Percentiles rank a stretch among this genome's conserved stretches.
These are phyloP conservation scores for Lasioglossum malachurum DNA, from an alignment of 2,888 invertebrate genomes.

Conservation along the genomic window DNA sequence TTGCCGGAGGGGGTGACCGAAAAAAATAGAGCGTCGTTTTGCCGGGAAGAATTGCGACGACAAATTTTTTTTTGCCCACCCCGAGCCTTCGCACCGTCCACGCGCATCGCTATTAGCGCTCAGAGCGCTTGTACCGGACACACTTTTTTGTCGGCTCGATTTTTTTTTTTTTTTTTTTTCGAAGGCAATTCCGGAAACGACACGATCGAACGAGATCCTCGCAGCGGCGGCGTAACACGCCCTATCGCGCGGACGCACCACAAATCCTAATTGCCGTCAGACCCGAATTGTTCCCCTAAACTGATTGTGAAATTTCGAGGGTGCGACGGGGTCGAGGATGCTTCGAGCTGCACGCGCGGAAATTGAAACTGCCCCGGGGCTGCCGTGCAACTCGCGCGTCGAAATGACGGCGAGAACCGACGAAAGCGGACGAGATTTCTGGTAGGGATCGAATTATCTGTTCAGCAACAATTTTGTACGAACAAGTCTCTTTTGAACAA, in stretches of 20 bases:
- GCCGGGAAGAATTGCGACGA: background rate
- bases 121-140: background rate
- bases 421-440: background rate
- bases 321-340: background rate
- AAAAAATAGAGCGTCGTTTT: background rate
- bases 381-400: background rate
- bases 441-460: background rate
- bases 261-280: conserved; percentile 24
- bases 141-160: background rate
- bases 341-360: background rate
- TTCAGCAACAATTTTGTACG: background rate
- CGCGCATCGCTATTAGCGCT: background rate
- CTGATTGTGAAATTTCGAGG: conserved; percentile 6
- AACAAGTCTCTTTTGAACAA: too few relatives aligned
- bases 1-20: background rate
- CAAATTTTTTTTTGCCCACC: background rate
- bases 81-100: background rate
- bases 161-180: background rate
- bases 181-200: conserved; percentile 11
- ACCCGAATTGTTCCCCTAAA: conserved; percentile 16
- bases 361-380: conserved; percentile 24
- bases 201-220: background rate
- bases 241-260: conserved; percentile 3
- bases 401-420: background rate
- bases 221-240: background rate